Conservation (phyloP, 2,113 vertebrate species). For the Dasypus novemcinctus region DNA sequence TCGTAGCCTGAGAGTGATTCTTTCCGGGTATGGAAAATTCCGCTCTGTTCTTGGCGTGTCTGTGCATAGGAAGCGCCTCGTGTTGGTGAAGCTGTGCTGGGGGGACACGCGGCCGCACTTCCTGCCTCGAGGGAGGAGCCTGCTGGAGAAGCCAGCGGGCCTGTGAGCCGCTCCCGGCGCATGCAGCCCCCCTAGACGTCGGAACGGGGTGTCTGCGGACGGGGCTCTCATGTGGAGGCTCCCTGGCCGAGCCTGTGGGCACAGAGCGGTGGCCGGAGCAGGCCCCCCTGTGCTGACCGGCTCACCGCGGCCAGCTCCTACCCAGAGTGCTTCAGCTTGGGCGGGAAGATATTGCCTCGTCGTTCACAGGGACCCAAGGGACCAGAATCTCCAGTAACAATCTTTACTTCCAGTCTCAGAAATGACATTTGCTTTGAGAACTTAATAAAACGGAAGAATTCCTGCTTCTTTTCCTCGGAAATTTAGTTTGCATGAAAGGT, state of each 20-base stretch:
- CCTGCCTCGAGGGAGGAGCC: conserved; percentile 15
- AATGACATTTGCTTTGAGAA: neutral
- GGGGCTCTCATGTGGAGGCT: no score
- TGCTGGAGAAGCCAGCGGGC: conserved; percentile 40
- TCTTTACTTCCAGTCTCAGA: neutral
- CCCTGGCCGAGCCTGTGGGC: no score
- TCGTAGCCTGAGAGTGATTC: conserved; percentile 73
- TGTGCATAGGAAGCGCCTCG: conserved; percentile 29
- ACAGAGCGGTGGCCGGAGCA: no score
- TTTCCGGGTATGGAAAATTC: conserved; percentile 26
- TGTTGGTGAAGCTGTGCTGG: conserved; percentile 5
- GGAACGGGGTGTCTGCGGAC: no score
- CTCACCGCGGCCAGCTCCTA: no score
- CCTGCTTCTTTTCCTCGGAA: neutral
- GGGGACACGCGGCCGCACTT: no score
- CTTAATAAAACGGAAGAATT: neutral
- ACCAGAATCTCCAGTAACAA: no score
- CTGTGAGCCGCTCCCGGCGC: no score
- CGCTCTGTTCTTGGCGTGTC: neutral
- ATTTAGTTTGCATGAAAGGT: neutral
- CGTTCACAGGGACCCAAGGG: neutral
- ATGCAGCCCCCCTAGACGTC: no score
- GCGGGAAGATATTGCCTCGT: conserved; percentile 4
- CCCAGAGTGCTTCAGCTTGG: neutral
- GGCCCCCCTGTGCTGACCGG: no score